Conservation (phyloP, 2,888 invertebrate genomes). For the Podotricha telesiphe region DNA sequence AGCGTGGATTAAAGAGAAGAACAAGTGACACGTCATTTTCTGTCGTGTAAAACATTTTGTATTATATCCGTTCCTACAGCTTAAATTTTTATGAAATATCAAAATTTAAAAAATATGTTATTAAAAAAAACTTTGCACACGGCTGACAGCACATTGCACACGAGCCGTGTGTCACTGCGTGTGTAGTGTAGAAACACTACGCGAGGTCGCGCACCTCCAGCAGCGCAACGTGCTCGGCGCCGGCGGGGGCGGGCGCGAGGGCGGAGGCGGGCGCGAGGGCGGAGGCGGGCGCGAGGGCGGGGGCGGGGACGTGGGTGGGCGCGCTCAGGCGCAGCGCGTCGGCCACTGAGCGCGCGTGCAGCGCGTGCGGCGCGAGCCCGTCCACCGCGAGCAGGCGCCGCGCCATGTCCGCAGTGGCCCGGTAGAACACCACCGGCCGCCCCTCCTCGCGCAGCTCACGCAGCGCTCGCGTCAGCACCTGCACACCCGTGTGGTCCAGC, state of each 20-base stretch:
- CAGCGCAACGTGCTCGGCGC: background rate
- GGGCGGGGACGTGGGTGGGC: constrained; percentile 17
- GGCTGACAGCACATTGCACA: too few relatives aligned
- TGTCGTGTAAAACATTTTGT: background rate
- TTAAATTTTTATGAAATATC: background rate
- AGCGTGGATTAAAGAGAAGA: background rate
- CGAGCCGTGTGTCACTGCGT: too few relatives aligned
- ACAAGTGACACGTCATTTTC: background rate
- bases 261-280: constrained; percentile 22
- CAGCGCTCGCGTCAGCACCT: constrained; percentile 84
- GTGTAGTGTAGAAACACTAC: background rate
- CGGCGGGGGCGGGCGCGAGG: background rate
- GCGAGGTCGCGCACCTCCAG: constrained; percentile 14
- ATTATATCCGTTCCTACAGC: background rate
- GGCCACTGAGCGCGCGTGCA: constrained; percentile 37
- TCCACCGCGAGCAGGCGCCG: constrained; percentile 50
- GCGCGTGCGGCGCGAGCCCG: constrained; percentile 54
- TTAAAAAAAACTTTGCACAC: too few relatives aligned
- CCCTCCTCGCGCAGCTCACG: constrained; percentile 79
- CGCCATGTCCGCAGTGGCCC: constrained; percentile 56
- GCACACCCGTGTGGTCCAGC: constrained; percentile 86
- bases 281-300: constrained; percentile 9
- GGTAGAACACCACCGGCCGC: constrained; percentile 79
- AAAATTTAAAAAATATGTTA: background rate
- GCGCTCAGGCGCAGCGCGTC: background rate